A percentile compares a stretch with the other conserved stretches of the same genome.
Conservation (phyloP, 2,888 invertebrate species). For the Stenotaenia linearis region DNA sequence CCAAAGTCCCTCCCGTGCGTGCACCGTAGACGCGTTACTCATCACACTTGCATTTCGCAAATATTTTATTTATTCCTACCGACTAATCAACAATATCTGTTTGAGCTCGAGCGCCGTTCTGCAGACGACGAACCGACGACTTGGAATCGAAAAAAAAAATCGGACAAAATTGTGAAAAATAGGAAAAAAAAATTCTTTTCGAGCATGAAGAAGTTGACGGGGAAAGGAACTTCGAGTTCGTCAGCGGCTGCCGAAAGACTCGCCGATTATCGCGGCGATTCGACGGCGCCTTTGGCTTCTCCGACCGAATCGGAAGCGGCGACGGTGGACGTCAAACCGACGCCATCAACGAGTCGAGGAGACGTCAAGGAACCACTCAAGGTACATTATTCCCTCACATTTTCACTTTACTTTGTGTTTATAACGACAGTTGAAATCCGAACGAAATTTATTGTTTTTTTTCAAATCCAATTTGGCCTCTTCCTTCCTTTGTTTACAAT, state of each 20-base stretch:
- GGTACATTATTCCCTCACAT: too few relatives aligned
- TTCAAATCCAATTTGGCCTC: too few relatives aligned
- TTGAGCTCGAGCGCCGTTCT: too few relatives aligned
- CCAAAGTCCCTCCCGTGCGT: neutral
- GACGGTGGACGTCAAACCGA: too few relatives aligned
- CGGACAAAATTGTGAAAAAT: too few relatives aligned
- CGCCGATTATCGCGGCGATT: slow-evolving; percentile 47
- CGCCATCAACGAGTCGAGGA: neutral
- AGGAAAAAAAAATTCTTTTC: too few relatives aligned
- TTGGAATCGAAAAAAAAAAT: neutral
- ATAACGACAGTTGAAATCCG: too few relatives aligned
- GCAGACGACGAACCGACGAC: neutral
- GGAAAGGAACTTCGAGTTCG: neutral
- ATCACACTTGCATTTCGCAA: neutral
- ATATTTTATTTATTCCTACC: neutral
- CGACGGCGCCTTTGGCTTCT: neutral
- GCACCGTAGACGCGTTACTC: neutral
- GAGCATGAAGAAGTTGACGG: neutral
- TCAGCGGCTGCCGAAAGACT: slow-evolving; percentile 46
- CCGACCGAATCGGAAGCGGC: neutral
- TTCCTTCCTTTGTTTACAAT: too few relatives aligned
- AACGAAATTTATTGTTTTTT: too few relatives aligned
- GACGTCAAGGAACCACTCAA: neutral
- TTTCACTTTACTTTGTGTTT: too few relatives aligned
- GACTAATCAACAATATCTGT: too few relatives aligned